Conservation (phyloP, 2,113 vertebrate species). For the Pelecanoides urinatrix region DNA sequence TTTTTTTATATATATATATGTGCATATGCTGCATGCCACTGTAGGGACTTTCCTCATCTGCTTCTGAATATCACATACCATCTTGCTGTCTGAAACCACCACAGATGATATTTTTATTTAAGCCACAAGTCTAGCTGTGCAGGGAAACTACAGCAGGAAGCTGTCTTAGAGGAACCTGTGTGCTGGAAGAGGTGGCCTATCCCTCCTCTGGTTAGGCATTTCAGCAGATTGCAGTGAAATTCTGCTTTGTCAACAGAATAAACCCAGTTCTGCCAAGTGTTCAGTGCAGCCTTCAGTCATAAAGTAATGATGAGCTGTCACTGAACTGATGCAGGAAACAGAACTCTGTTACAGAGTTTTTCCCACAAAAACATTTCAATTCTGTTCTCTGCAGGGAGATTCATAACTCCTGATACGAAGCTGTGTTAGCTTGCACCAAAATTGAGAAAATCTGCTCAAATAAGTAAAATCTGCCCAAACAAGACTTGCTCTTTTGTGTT, state of each 20-base stretch:
- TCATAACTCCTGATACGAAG: not conserved
- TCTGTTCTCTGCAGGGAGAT: not conserved
- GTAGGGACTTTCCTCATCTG: not conserved
- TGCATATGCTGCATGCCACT: not conserved
- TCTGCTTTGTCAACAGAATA: not conserved
- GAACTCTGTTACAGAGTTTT: not conserved
- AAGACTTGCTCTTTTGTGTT: not conserved
- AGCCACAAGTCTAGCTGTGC: not conserved
- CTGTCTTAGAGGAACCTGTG: not conserved
- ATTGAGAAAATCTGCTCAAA: not conserved
- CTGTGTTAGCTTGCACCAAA: not conserved
- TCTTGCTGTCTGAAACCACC: not conserved
- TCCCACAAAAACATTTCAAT: not conserved
- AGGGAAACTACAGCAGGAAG: not conserved
- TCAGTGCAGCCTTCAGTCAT: not conserved
- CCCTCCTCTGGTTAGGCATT: not conserved
- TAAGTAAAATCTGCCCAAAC: not conserved
- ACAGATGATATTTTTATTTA: not conserved
- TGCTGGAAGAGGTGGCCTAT: not conserved
- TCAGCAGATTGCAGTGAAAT: not conserved
- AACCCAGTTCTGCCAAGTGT: not conserved
- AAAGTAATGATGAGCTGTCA: conserved; percentile 7
- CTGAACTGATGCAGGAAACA: not conserved
- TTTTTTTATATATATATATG: not conserved
- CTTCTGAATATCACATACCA: not conserved